Evolutionary conservation across 2,797 vertebrate species (phyloP), one percentile per base, ranked within the genome.

Genomic region (Gymnothorax javanicus): DNA sequence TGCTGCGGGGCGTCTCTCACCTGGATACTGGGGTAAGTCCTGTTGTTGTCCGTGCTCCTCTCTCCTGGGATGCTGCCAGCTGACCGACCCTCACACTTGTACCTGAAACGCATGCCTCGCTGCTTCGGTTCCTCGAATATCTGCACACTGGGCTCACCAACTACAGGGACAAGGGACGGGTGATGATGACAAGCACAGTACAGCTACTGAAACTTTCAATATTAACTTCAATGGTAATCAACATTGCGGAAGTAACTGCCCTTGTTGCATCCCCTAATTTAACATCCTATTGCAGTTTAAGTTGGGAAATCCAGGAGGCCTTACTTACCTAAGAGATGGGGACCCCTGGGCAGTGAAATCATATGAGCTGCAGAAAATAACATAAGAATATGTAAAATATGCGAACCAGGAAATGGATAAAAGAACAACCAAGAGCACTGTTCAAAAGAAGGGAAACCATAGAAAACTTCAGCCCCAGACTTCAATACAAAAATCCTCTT

Each of bases 21-120:
- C 98, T 99, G 97, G 88, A 99, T 96, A 52, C 98, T 97, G 11
- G 99, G 98, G 94, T 98, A 99, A 0, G 98, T 97, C 91, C 98
- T 95, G 92, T 97, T 99, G 95, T 97, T 99, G 87, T 99, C 98
- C 0, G 97, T 97, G 92, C 97, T 99, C 93, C 95, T 97, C 87
- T 98, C 97, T 60, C 99, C 99, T 0, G 98, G 98, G 94, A 99
- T 99, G 95, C 99, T 99, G 82, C 99, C 99, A 0, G 99, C 99
- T 0, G 98, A 99, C 85, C 99, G 97, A 1, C 99, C 99, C 92
- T 99, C 99, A 85, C 98, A 99, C 92, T 98, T 98, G 94, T 99
- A 99, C 88, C 99, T 95, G 94, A 99, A 99, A 86, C 99, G 97
- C 99, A 99, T 99, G 27, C 98, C 98, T 89, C 98, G 95, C 91